Evolutionary conservation across 2,797 vertebrate genomes (phyloP).

Genomic region (Psittacula derbiana): DNA sequence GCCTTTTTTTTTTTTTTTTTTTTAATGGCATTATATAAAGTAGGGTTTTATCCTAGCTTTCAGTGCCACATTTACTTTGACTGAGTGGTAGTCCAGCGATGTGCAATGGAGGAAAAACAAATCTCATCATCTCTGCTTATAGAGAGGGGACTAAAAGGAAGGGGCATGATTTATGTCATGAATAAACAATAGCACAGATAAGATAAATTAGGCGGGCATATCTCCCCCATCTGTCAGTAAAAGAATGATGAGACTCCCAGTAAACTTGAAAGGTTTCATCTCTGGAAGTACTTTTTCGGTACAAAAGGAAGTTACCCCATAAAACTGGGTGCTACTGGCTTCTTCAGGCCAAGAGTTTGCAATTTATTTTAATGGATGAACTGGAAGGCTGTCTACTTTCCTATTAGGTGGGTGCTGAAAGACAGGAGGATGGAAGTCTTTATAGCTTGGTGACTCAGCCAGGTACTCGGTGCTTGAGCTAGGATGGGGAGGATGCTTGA

Average conservation of each 20-base stretch:
- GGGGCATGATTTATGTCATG: background rate
- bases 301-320: background rate
- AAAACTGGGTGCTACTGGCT: background rate
- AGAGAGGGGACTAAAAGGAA: background rate
- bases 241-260: background rate
- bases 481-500: background rate
- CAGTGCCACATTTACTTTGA: background rate
- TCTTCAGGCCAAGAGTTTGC: background rate
- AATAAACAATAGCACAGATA: background rate
- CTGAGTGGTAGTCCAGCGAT: background rate
- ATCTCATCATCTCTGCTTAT: background rate
- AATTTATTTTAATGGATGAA: background rate
- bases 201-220: background rate
- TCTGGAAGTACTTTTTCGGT: background rate
- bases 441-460: background rate
- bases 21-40: background rate
- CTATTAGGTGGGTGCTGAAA: background rate
- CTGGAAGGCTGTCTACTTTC: background rate
- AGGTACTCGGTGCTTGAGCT: accelerated
- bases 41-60: background rate
- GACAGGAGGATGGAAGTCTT: background rate
- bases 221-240: background rate
- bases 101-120: background rate
- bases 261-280: background rate
- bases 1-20: background rate